Conservation (phyloP, 2,888 invertebrate species). For the Clusia tigrina region DNA sequence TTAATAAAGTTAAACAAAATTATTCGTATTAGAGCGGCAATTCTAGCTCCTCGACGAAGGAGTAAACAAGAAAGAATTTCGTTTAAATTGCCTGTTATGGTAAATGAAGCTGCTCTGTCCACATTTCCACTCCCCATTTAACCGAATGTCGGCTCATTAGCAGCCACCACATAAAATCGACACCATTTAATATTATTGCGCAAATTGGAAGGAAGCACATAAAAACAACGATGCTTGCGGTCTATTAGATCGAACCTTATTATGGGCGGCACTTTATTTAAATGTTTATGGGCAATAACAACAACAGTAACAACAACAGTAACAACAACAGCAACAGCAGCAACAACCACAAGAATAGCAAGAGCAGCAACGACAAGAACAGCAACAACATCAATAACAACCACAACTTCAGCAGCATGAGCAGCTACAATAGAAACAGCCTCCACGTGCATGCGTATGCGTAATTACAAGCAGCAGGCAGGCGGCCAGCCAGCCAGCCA, state of each 20-base stretch:
- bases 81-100: no score
- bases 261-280: conserved; percentile 6
- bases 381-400: background rate
- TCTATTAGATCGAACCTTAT: background rate
- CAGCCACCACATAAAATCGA: background rate
- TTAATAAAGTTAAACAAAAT: no score
- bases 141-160: background rate
- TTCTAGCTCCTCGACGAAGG: no score
- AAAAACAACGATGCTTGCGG: background rate
- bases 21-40: no score
- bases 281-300: background rate
- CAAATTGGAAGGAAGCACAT: background rate
- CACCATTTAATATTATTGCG: background rate
- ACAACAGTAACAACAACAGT: background rate
- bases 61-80: no score
- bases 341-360: background rate
- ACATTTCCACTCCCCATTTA: no score
- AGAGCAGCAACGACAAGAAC: background rate
- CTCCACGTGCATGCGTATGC: no score
- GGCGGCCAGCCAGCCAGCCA: no score
- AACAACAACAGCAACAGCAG: background rate
- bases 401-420: background rate
- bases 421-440: no score
- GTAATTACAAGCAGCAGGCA: no score
- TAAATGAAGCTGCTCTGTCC: no score